Evolutionary conservation across 2,113 vertebrate species (phyloP), one percentile per base, ranked within the genome.

Genomic region (Oxyruncus cristatus): DNA sequence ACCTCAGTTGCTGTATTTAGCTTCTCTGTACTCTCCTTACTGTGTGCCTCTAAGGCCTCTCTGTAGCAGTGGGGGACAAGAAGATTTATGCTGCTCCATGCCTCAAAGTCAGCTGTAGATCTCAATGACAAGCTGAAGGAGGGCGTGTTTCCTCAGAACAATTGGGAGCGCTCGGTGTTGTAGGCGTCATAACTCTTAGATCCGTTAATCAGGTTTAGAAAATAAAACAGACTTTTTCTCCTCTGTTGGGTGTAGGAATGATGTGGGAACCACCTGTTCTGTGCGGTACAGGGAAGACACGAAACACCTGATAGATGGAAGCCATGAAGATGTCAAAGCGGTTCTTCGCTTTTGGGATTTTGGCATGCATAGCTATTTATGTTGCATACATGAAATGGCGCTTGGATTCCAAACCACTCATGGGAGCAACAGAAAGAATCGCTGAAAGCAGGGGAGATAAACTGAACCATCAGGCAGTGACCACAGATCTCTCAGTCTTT

Each of bases 281-380:
- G 47, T 55, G 2, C 95, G 47, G 14, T 52, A 55, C 78, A 95
- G 32, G 49, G 41, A 79, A 65, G 89, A 37, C 82, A 62, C n/a
- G 77, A 42, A 82, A 26, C 47, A 17, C 22, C 62, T 75, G 12
- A 18, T 93, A 92, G 94, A 97, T 96, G 97, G 91, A 94, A 97
- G 93, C 91, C 79, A 99, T 99, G 99, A 99, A 98, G 98, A 97
- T 98, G 95, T 97, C 98, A 21, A 99, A 98, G 95, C 91, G 98
- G 37, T 98, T 98, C 9, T 98, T 95, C 6, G 81, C 98, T 3
- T 98, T 99, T 70, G 97, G 99, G 52, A 96, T 99, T 44, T 88
- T 98, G 67, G 71, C 96, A 9, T 98, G 97, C 86, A 93, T 99
- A 58, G 98, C 98, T 74, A 82, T 98, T 95, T 99, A 99, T 86